phyloP scores from a whole-genome alignment of 2,797 vertebrate species.

The Parauchenoglanis ngamensis region DNA sequence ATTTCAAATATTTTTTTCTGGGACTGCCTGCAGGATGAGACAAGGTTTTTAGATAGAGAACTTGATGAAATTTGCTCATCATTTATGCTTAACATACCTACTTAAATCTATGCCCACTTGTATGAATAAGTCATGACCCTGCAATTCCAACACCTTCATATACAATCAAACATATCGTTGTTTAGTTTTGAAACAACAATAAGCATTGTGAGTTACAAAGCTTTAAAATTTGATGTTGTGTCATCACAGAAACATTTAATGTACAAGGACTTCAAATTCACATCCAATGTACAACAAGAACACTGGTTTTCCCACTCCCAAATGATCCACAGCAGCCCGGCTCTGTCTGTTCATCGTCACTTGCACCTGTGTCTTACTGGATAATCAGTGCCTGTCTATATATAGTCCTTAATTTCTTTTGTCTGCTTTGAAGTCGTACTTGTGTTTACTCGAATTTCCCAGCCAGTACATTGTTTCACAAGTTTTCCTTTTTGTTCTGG shows the following conservation, averaged over 20 bases:
- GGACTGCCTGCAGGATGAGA: background rate
- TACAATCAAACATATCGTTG: background rate
- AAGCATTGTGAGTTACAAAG: background rate
- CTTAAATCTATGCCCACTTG: background rate
- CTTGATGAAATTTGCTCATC: background rate
- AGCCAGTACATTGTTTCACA: slow-evolving; percentile 32
- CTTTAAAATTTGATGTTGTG: background rate
- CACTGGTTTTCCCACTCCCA: background rate
- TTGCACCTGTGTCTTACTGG: slow-evolving; percentile 21
- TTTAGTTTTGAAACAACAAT: background rate
- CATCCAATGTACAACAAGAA: background rate
- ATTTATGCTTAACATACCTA: background rate
- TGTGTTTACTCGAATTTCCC: slow-evolving; percentile 23
- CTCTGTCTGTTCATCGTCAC: slow-evolving; percentile 12
- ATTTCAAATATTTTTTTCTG: no score
- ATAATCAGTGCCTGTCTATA: slow-evolving; percentile 25
- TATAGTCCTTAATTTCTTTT: slow-evolving; percentile 8
- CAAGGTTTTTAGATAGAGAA: background rate
- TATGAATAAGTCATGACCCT: background rate
- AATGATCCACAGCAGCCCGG: background rate
- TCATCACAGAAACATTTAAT: background rate
- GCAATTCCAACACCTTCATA: no score
- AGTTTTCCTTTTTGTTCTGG: slow-evolving; percentile 30
- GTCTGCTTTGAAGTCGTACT: slow-evolving; percentile 8
- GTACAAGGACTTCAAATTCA: background rate